Percentiles rank a stretch among this genome's conserved stretches.
These are phyloP conservation scores for Thalassarche chlororhynchos DNA, from an alignment of 2,113 vertebrate genomes.

Conservation along the genomic window DNA sequence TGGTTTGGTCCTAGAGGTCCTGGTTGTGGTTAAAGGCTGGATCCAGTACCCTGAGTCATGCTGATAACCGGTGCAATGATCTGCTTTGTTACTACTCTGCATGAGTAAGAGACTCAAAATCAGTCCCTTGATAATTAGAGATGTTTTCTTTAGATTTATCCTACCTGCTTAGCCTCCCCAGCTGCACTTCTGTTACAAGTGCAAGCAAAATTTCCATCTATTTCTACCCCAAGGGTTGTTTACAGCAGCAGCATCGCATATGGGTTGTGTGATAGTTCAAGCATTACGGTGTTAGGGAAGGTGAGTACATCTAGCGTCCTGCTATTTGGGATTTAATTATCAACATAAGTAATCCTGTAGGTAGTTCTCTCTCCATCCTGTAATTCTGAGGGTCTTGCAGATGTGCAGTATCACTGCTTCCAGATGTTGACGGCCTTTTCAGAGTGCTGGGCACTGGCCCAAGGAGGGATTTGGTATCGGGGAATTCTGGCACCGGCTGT, in stretches of 20 bases:
- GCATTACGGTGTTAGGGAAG: neutral
- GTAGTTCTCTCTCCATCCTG: neutral
- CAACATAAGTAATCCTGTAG: neutral
- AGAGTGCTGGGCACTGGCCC: conserved; percentile 43
- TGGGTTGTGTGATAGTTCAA: neutral
- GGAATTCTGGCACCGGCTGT: conserved; percentile 33
- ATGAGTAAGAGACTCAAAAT: neutral
- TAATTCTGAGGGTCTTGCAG: neutral
- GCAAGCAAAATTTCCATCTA: neutral
- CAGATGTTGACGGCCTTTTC: conserved; percentile 43
- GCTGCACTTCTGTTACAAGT: neutral
- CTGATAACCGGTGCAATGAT: neutral
- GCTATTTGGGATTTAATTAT: conserved; percentile 31
- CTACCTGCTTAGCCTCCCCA: neutral
- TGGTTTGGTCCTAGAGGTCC: neutral
- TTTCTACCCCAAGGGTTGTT: neutral
- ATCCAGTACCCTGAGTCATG: neutral
- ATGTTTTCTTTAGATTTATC: neutral
- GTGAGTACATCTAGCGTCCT: neutral
- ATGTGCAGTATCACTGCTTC: conserved; percentile 55
- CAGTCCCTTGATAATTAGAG: neutral
- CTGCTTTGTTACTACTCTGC: neutral
- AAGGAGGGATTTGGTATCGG: conserved; percentile 42
- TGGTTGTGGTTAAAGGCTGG: neutral
- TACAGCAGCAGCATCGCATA: rapidly evolving